Conservation (phyloP, 2,888 invertebrate genomes). For the Drosophila dives region DNA sequence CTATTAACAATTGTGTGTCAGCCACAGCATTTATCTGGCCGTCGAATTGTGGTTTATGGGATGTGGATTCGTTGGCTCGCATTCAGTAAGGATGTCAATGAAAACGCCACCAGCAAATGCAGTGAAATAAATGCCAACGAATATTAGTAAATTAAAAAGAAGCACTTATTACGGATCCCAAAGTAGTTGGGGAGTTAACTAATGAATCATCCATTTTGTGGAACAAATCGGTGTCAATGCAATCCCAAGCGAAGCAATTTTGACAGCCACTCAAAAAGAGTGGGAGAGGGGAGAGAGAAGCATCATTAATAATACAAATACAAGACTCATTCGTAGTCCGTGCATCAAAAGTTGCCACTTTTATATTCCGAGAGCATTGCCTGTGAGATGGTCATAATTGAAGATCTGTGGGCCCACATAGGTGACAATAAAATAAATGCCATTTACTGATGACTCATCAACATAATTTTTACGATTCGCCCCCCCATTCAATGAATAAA, state of each 20-base stretch:
- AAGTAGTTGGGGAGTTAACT: slow-evolving; percentile 2
- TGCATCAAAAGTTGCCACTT: slow-evolving; percentile 49
- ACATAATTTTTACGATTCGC: slow-evolving; percentile 79
- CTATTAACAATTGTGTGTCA: slow-evolving; percentile 32
- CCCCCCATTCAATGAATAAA: slow-evolving; percentile 78
- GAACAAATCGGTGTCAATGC: slow-evolving; percentile 13
- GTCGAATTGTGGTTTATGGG: slow-evolving; percentile 45
- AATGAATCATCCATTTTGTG: slow-evolving; percentile 40
- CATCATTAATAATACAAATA: slow-evolving; percentile 78
- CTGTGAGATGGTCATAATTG: slow-evolving; percentile 57
- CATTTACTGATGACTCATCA: slow-evolving; percentile 82
- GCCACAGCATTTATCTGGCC: slow-evolving; percentile 41
- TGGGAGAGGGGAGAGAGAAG: neutral
- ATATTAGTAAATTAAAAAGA: slow-evolving; percentile 32
- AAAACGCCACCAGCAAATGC: slow-evolving; percentile 13
- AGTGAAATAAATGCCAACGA: slow-evolving; percentile 15
- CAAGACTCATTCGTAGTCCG: slow-evolving; percentile 73
- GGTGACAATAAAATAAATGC: slow-evolving; percentile 79
- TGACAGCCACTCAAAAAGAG: slow-evolving; percentile 12
- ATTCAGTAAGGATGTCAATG: slow-evolving; percentile 25
- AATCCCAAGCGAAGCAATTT: slow-evolving; percentile 24
- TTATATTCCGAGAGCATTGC: slow-evolving; percentile 59
- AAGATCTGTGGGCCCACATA: slow-evolving; percentile 42
- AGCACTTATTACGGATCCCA: slow-evolving; percentile 9
- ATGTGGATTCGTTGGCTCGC: slow-evolving; percentile 8